phyloP scores from a whole-genome alignment of 2,797 vertebrate species.

The Heteromormyrus szaboi region DNA sequence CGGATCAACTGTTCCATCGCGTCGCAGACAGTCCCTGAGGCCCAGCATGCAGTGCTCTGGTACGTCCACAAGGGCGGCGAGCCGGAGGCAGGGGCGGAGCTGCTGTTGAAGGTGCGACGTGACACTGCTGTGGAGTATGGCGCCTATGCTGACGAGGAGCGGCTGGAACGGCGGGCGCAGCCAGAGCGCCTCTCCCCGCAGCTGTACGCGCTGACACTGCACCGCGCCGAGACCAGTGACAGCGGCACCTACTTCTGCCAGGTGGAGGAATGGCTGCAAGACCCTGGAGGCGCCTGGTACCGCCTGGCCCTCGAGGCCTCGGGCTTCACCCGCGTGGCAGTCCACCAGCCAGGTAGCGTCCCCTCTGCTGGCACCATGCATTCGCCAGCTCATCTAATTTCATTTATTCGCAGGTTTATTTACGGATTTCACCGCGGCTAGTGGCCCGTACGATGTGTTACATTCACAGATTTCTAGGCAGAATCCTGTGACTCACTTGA shows the following conservation, averaged over 20 bases:
- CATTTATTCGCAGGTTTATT: not conserved
- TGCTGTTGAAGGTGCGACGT: conserved; percentile 84
- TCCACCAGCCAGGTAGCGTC: conserved; percentile 81
- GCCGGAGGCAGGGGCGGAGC: conserved; percentile 77
- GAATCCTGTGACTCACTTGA: not conserved
- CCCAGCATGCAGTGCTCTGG: conserved; percentile 87
- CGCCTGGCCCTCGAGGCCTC: conserved; percentile 81
- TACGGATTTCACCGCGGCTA: not conserved
- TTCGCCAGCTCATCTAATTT: not conserved
- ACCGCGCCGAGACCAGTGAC: conserved; percentile 79
- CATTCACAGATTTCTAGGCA: not conserved
- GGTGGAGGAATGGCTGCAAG: conserved; percentile 92
- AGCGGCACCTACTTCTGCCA: conserved; percentile 93
- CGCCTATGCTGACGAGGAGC: conserved; percentile 83
- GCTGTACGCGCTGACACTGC: conserved; percentile 74
- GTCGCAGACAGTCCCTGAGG: conserved; percentile 80
- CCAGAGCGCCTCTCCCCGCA: conserved; percentile 68
- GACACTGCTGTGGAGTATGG: conserved; percentile 80
- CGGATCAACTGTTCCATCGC: conserved; percentile 82
- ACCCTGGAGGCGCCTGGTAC: conserved; percentile 91
- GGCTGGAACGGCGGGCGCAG: conserved; percentile 78
- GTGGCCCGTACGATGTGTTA: not conserved
- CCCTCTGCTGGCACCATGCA: not conserved
- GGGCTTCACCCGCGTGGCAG: conserved; percentile 76
- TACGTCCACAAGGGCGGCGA: conserved; percentile 76